These are phyloP conservation scores for Scomberomorus guttatus DNA, from an alignment of 2,797 vertebrate genomes.

Conservation along the genomic window DNA sequence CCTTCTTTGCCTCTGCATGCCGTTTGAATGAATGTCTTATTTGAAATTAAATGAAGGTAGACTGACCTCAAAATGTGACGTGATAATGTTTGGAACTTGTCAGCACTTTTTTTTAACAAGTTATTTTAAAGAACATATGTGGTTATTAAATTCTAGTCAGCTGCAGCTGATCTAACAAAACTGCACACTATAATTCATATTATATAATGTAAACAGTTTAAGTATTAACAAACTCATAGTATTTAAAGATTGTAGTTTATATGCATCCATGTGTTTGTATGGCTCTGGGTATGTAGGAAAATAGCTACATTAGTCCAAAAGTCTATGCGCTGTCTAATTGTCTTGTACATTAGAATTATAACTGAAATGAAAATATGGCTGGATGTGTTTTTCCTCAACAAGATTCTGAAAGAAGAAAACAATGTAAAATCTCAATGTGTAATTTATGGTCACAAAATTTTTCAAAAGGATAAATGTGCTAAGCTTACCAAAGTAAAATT, in stretches of 20 bases:
- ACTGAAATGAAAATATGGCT: conserved; percentile 30
- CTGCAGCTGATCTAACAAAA: too few species aligned
- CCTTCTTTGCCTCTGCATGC: neutral
- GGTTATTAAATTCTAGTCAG: too few species aligned
- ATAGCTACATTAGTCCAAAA: neutral
- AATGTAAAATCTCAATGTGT: conserved; percentile 6
- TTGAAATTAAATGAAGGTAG: neutral
- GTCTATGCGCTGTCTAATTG: neutral
- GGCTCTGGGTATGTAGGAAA: conserved; percentile 1
- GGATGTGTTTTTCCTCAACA: neutral
- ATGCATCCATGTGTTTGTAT: neutral
- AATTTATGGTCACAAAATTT: neutral
- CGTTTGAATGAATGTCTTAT: neutral
- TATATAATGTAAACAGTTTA: too few species aligned
- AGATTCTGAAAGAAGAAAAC: neutral
- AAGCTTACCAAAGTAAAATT: neutral
- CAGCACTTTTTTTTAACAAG: too few species aligned
- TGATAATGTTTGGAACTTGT: neutral
- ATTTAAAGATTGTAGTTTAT: neutral
- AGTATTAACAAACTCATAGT: too few species aligned
- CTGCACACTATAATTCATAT: too few species aligned
- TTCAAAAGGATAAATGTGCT: neutral
- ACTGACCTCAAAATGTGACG: neutral
- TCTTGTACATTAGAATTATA: neutral
- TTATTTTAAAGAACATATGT: too few species aligned